Percentiles rank a stretch among this genome's conserved stretches.
Conservation (phyloP, 1,140 invertebrate species). For the Chelonus insularis region DNA sequence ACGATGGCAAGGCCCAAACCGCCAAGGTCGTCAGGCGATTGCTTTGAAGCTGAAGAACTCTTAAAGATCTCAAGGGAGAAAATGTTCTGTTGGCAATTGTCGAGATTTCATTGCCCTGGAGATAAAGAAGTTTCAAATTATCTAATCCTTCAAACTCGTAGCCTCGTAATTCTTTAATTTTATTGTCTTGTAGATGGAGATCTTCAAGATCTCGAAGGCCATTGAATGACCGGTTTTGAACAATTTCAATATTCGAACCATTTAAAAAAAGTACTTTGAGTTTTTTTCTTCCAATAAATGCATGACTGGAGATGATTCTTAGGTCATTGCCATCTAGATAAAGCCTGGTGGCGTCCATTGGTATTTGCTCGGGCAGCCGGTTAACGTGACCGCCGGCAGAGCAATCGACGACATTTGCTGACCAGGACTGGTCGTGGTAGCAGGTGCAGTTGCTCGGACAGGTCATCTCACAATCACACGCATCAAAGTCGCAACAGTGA, state of each 20-base stretch:
- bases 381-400: conserved; percentile 73
- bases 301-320: conserved; percentile 75
- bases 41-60: conserved; percentile 74
- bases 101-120: conserved; percentile 71
- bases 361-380: conserved; percentile 78
- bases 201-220: conserved; percentile 80
- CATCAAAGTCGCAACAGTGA: conserved; percentile 92
- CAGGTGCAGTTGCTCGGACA: conserved; percentile 89
- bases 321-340: conserved; percentile 89
- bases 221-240: conserved; percentile 89
- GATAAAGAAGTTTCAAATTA: conserved; percentile 66
- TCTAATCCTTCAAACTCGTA: conserved; percentile 80
- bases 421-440: conserved; percentile 91
- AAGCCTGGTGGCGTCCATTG: conserved; percentile 89
- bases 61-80: conserved; percentile 68
- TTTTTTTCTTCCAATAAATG: conserved; percentile 88
- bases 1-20: conserved; percentile 74
- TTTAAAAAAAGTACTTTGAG: conserved; percentile 83
- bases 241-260: conserved; percentile 79
- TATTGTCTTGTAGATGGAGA: conserved; percentile 81
- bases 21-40: conserved; percentile 75
- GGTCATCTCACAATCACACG: conserved; percentile 94
- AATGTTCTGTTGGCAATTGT: conserved; percentile 80
- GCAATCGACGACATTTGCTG: conserved; percentile 90
- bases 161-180: conserved; percentile 73